Base-by-base conservation (phyloP, 2,888 invertebrate genomes). In the Folsomia candida region DNA sequence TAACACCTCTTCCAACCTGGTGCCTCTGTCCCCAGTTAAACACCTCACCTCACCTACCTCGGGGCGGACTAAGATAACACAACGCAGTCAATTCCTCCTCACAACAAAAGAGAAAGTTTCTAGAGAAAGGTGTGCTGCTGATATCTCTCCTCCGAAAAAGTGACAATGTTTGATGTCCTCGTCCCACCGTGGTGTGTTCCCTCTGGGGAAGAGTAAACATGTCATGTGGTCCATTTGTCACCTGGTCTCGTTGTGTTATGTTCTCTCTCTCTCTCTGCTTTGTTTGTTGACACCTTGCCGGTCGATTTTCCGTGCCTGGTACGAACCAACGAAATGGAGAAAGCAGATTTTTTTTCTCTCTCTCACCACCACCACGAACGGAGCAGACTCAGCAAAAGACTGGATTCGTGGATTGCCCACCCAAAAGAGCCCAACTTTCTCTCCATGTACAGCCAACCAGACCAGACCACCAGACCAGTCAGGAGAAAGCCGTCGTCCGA, bases 301-400 rank as follows among this genome's bases (percentile, higher is more conserved):
- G 78, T 78, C 78, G 78, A 78, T 78, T 77, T 78, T 72, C 61
- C 75, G 77, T 77, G 76, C 77, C 78, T 76, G 78, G 78, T 73
- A 78, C 78, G 54, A 54, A 22, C 60, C 18, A 60, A 60, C 60
- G 60, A 24, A n/a, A 25, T 3, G 11, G 24, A 6, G 24, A 26
- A 25, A 60, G 25, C 14, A 60, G 60, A 22, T 14, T 37, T 37
- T 37, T n/a, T n/a, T n/a, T n/a, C n/a, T n/a, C n/a, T n/a, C n/a
- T n/a, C n/a, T n/a, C n/a, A n/a, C n/a, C n/a, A n/a, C n/a, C n/a
- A n/a, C 20, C 18, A 54, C 6, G 54, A n/a, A 54, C 54, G 54
- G 54, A 54, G 54, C 54, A 54, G n/a, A 54, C 54, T 54, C 54
- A 22, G 6, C 11, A 54, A 47, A 18, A 47, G n/a, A n/a, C n/a